Evolutionary conservation across 2,113 vertebrate genomes (phyloP).

Genomic region (Ellobius talpinus): DNA sequence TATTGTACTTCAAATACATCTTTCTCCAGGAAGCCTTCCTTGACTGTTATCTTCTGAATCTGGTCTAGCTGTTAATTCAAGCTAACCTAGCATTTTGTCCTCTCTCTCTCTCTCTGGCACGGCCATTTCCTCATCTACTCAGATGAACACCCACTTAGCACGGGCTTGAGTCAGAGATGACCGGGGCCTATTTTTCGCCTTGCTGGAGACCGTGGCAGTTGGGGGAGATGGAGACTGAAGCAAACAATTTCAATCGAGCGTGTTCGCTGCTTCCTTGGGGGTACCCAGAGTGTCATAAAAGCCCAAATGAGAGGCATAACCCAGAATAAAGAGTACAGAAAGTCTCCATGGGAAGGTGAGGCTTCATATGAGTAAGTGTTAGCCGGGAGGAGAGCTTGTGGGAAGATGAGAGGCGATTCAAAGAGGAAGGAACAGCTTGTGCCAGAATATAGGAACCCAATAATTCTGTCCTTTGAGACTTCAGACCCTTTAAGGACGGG

Average conservation of each 20-base stretch:
- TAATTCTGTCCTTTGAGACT: constrained; percentile 47
- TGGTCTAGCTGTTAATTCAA: neutral
- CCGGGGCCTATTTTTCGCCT: neutral
- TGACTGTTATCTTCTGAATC: neutral
- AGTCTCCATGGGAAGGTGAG: constrained; percentile 60
- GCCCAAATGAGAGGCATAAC: constrained; percentile 64
- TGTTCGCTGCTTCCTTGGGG: constrained; percentile 43
- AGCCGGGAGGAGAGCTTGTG: neutral
- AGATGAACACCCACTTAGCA: constrained; percentile 17
- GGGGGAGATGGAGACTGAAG: constrained; percentile 35
- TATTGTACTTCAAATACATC: constrained; percentile 12
- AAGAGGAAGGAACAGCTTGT: constrained; percentile 43
- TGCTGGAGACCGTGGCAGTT: constrained; percentile 17
- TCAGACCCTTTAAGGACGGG: constrained; percentile 3
- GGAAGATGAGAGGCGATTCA: constrained; percentile 59
- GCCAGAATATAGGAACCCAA: constrained; percentile 49
- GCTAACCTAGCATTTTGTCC: constrained; percentile 17
- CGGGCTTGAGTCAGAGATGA: constrained; percentile 1
- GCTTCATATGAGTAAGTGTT: constrained; percentile 58
- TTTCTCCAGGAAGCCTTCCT: constrained; percentile 38
- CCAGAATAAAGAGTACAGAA: constrained; percentile 74
- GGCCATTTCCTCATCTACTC: constrained; percentile 12
- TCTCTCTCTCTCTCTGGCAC: neutral
- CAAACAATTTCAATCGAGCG: constrained; percentile 40
- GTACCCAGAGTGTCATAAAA: constrained; percentile 57